phyloP scores from a whole-genome alignment of 2,888 invertebrate species.

The Apamea epomidion region DNA sequence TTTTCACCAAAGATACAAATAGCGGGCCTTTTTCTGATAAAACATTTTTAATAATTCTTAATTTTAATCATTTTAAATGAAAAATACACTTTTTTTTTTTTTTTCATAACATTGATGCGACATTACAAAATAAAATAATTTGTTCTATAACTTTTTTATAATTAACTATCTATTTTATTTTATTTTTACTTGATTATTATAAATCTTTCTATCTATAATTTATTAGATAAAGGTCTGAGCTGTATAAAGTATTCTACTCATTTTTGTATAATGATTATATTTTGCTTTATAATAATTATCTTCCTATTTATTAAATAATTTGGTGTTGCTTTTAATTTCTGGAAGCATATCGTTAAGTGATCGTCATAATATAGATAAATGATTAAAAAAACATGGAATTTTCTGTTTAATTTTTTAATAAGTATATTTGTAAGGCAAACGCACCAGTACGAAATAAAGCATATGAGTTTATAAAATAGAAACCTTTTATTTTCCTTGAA shows the following conservation, averaged over 20 bases:
- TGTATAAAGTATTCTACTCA: constrained; percentile 67
- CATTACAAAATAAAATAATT: neutral
- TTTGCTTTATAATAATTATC: constrained; percentile 65
- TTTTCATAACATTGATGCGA: neutral
- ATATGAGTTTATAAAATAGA: constrained; percentile 86
- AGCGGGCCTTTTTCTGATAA: constrained; percentile 75
- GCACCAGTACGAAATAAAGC: constrained; percentile 91
- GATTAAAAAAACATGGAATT: constrained; percentile 71
- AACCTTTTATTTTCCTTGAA: constrained; percentile 25
- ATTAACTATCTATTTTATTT: neutral
- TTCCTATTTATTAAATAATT: constrained; percentile 76
- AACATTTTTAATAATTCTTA: neutral
- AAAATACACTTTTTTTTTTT: neutral
- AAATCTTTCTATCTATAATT: constrained; percentile 29
- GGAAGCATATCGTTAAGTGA: constrained; percentile 87
- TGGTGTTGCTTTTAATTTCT: constrained; percentile 78
- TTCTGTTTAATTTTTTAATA: constrained; percentile 84
- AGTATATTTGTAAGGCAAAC: constrained; percentile 88
- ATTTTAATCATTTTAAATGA: neutral
- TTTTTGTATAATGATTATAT: constrained; percentile 63
- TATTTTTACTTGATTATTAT: neutral
- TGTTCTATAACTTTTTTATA: neutral
- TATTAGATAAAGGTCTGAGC: constrained; percentile 67
- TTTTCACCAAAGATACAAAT: constrained; percentile 82
- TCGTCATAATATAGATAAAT: constrained; percentile 81